Percentiles rank a stretch among this genome's conserved stretches.
Evolutionary conservation across 1,140 invertebrate genomes (phyloP).

Genomic region (Drosophila kurseongensis): DNA sequence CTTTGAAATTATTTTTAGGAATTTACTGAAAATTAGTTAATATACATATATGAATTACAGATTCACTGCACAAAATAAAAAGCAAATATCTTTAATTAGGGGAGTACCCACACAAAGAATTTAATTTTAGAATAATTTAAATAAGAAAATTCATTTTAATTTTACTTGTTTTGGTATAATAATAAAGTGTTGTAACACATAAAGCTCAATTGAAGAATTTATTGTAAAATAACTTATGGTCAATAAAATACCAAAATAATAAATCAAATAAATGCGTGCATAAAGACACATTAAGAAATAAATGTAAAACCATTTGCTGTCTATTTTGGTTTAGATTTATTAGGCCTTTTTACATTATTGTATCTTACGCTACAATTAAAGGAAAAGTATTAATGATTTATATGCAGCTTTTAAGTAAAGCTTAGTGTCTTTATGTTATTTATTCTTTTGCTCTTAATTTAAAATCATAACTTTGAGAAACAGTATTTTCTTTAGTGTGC

Average conservation of each 20-base stretch:
- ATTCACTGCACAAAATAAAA: not conserved
- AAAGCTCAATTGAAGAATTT: not conserved
- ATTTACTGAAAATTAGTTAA: not conserved
- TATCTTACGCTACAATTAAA: no score
- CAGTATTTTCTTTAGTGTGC: constrained; percentile 4
- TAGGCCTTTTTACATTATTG: no score
- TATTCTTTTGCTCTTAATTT: no score
- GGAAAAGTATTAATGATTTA: no score
- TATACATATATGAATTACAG: not conserved
- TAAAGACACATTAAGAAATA: not conserved
- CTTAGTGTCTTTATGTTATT: not conserved
- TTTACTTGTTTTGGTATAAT: no score
- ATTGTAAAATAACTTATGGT: not conserved
- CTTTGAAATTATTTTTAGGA: not conserved
- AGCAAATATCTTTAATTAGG: not conserved
- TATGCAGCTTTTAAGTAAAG: not conserved
- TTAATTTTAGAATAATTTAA: not conserved
- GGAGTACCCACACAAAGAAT: no score
- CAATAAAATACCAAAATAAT: not conserved
- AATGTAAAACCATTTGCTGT: not conserved
- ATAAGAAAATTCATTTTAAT: no score
- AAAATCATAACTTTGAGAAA: no score
- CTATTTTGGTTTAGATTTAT: not conserved
- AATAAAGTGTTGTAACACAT: no score
- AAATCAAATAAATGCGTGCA: not conserved